phyloP scores from a whole-genome alignment of 2,888 invertebrate genomes.

The Melieria crassipennis region DNA sequence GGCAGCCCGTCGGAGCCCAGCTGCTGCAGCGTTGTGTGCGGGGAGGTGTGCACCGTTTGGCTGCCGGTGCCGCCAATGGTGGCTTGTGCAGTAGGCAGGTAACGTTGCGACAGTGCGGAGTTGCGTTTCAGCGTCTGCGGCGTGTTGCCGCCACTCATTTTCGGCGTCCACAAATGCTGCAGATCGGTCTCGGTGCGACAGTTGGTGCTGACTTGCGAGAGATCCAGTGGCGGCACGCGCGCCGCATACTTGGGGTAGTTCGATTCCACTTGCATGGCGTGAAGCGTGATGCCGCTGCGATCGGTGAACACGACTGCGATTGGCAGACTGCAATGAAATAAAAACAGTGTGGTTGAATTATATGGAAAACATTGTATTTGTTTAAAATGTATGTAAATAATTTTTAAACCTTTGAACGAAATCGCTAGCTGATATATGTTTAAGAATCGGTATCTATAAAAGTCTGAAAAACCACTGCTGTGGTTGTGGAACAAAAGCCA shows the following conservation, averaged over 20 bases:
- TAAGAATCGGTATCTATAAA: too few species aligned
- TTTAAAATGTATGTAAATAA: too few species aligned
- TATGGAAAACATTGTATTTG: too few species aligned
- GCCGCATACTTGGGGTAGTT: slow-evolving; percentile 62
- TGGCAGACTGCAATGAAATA: not conserved
- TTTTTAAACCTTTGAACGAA: too few species aligned
- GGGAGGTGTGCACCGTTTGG: slow-evolving; percentile 1
- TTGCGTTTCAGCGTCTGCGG: slow-evolving; percentile 44
- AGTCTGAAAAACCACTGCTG: too few species aligned
- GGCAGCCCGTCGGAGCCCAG: slow-evolving; percentile 62
- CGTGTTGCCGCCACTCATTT: slow-evolving; percentile 37
- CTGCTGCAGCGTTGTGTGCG: slow-evolving; percentile 42
- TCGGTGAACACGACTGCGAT: slow-evolving; percentile 3
- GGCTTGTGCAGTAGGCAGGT: slow-evolving; percentile 1
- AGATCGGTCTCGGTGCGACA: slow-evolving; percentile 55
- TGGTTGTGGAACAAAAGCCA: too few species aligned
- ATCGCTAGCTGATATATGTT: too few species aligned
- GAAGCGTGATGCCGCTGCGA: not conserved
- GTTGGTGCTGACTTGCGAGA: slow-evolving; percentile 59
- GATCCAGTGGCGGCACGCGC: slow-evolving; percentile 63
- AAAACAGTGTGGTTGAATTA: not conserved
- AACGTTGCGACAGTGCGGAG: slow-evolving; percentile 14
- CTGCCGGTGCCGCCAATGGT: not conserved
- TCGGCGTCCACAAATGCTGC: slow-evolving; percentile 51
- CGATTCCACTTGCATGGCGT: slow-evolving; percentile 61